Conservation (phyloP, 2,113 vertebrate genomes). For the Eublepharis macularius region DNA sequence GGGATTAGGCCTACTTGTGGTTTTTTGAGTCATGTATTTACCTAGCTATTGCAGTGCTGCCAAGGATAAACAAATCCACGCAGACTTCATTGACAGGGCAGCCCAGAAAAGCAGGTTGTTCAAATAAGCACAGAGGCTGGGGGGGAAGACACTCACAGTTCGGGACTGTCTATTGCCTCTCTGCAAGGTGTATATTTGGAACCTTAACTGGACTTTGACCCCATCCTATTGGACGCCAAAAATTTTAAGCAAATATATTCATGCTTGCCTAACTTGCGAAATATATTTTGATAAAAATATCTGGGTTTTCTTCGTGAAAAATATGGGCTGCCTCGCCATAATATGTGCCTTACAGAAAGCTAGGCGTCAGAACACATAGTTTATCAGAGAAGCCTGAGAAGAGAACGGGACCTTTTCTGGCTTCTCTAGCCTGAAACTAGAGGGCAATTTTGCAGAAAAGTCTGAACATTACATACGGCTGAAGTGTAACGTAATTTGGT, state of each 20-base stretch:
- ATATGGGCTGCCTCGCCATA: too few species aligned
- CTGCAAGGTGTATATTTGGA: rapidly evolving
- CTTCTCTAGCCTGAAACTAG: neutral
- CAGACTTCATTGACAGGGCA: neutral
- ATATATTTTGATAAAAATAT: neutral
- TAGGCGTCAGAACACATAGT: neutral
- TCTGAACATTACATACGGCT: too few species aligned
- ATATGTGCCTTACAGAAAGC: neutral
- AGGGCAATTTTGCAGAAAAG: neutral
- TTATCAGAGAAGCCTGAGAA: neutral
- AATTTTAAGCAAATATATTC: neutral
- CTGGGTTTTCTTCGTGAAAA: neutral
- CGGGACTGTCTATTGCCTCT: neutral
- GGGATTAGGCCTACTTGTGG: slow-evolving; percentile 33
- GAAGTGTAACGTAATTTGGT: too few species aligned
- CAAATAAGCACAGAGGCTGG: neutral
- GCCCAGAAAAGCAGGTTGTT: neutral
- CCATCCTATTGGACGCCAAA: neutral
- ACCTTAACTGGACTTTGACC: rapidly evolving
- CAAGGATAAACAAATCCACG: slow-evolving; percentile 13
- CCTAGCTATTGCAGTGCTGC: rapidly evolving
- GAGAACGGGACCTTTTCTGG: neutral
- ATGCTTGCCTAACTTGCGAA: neutral
- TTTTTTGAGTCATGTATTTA: slow-evolving; percentile 12
- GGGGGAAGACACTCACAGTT: neutral